Evolutionary conservation across 1,140 invertebrate species (phyloP).

Genomic region (Popillia japonica): DNA sequence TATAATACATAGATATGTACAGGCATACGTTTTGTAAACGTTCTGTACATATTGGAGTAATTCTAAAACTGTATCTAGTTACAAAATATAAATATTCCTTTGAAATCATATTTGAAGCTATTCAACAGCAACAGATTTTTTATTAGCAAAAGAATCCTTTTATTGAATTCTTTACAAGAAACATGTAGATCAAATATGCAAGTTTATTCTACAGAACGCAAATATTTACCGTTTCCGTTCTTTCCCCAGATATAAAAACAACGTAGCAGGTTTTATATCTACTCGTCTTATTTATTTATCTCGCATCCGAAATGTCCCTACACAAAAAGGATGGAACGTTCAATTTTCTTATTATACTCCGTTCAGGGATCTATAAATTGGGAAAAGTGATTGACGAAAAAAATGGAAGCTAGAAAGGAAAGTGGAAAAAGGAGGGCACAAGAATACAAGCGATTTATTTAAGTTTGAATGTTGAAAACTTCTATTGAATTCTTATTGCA

Average conservation of each 20-base stretch:
- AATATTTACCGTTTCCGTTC: constrained; percentile 7
- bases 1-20: no score
- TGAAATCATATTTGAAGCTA: background rate
- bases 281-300: constrained; percentile 13
- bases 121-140: constrained; percentile 1
- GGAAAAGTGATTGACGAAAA: constrained; percentile 19
- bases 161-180: constrained; percentile 16
- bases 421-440: background rate
- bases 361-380: constrained; percentile 14
- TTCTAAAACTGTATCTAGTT: no score
- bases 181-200: constrained; percentile 33
- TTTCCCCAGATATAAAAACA: constrained; percentile 19
- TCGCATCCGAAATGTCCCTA: constrained; percentile 19
- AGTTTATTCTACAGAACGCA: constrained; percentile 12
- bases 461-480: constrained; percentile 24
- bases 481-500: constrained; percentile 25
- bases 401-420: background rate
- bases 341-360: constrained; percentile 32
- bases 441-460: constrained; percentile 22
- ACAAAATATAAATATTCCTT: no score
- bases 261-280: background rate
- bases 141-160: constrained; percentile 6
- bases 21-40: no score
- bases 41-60: no score
- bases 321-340: constrained; percentile 22